These are phyloP conservation scores for Leuciscus idus DNA, from an alignment of 2,113 vertebrate species.

Conservation along the genomic window DNA sequence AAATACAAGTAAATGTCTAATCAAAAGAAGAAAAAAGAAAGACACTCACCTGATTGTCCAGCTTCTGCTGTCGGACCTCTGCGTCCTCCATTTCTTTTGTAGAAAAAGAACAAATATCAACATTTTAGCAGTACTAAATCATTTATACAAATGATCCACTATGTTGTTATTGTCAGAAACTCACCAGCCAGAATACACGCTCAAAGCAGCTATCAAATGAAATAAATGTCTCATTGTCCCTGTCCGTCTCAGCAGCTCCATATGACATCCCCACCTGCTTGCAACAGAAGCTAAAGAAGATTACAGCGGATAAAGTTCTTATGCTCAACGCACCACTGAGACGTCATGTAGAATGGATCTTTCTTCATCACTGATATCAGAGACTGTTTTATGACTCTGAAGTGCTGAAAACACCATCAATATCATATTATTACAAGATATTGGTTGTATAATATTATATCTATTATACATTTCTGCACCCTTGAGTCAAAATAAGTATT, in stretches of 20 bases:
- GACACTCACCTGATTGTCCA: constrained; percentile 76
- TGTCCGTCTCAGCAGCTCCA: constrained; percentile 46
- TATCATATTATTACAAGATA: neutral
- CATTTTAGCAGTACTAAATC: neutral
- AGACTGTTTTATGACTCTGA: neutral
- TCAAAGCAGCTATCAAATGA: constrained; percentile 36
- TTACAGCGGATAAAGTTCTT: constrained; percentile 81
- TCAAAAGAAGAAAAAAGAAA: neutral
- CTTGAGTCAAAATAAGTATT: neutral
- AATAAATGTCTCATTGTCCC: constrained; percentile 40
- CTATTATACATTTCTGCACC: neutral
- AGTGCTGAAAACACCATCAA: neutral
- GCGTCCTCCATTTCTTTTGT: constrained; percentile 72
- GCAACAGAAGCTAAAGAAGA: constrained; percentile 79
- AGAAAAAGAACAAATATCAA: neutral
- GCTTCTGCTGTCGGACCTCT: constrained; percentile 76
- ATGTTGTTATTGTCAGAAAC: neutral
- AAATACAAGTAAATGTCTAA: neutral
- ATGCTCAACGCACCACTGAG: constrained; percentile 48
- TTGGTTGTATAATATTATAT: neutral
- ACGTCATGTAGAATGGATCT: constrained; percentile 9
- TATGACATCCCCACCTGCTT: constrained; percentile 68
- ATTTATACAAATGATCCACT: neutral
- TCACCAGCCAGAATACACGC: constrained; percentile 1
- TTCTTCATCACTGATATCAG: constrained; percentile 37